A percentile compares a stretch with the other conserved stretches of the same genome.
Evolutionary conservation across 2,888 invertebrate genomes (phyloP).

Genomic region (Thelaira solivaga): DNA sequence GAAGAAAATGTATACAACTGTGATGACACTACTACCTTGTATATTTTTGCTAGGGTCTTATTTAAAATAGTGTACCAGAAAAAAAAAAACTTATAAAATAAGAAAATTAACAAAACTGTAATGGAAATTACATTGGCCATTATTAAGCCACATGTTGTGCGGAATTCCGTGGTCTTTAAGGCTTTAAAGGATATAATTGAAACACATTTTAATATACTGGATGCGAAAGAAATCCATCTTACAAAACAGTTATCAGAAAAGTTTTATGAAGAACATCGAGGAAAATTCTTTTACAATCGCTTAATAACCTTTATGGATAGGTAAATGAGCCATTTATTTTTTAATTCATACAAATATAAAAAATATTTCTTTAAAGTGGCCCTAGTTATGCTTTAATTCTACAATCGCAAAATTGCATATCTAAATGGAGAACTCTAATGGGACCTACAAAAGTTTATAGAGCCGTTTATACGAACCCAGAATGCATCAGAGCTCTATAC

Average conservation of each 20-base stretch:
- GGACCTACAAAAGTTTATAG: slow-evolving; percentile 94
- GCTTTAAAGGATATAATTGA: slow-evolving; percentile 83
- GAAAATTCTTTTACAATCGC: slow-evolving; percentile 90
- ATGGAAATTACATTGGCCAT: slow-evolving; percentile 89
- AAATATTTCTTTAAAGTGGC: slow-evolving; percentile 81
- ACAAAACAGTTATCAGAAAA: slow-evolving; percentile 81
- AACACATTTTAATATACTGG: slow-evolving; percentile 85
- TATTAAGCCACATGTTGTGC: slow-evolving; percentile 90
- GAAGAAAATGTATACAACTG: too few species aligned
- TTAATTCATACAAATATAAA: not conserved
- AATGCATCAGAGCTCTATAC: slow-evolving; percentile 88
- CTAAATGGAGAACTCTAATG: slow-evolving; percentile 88
- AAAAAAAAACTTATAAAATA: not conserved
- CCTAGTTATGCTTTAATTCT: slow-evolving; percentile 89
- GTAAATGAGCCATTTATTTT: slow-evolving; percentile 74
- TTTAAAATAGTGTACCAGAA: not conserved
- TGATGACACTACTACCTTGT: too few species aligned
- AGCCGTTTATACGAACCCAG: slow-evolving; percentile 86
- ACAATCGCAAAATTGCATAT: slow-evolving; percentile 85
- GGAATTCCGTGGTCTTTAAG: slow-evolving; percentile 84
- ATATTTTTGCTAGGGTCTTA: too few species aligned
- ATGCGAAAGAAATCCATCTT: slow-evolving; percentile 82
- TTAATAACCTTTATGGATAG: slow-evolving; percentile 89
- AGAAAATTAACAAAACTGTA: slow-evolving; percentile 65
- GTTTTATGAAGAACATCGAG: slow-evolving; percentile 90